Percentiles rank a stretch among this genome's conserved stretches.
Conservation (phyloP, 1,140 invertebrate species). For the Drosophila jambulina region DNA sequence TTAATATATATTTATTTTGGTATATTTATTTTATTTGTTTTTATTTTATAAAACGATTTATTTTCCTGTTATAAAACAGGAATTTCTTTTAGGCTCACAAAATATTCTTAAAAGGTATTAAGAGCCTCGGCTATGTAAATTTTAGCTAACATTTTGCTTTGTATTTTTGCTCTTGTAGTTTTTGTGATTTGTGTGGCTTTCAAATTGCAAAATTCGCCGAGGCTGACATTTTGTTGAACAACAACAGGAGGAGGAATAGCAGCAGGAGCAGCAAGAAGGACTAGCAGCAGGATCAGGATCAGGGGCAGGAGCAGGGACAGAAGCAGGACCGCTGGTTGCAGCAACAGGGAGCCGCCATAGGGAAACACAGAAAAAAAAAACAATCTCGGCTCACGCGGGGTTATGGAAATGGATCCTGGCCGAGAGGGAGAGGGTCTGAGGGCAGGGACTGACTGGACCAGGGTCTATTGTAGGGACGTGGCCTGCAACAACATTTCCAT, state of each 20-base stretch:
- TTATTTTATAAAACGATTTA: too few relatives aligned
- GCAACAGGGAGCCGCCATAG: constrained; percentile 19
- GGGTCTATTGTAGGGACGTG: constrained; percentile 37
- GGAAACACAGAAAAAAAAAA: constrained; percentile 33
- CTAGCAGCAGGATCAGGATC: not conserved
- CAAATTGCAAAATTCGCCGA: constrained; percentile 80
- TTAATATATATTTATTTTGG: too few relatives aligned
- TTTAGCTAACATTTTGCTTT: constrained; percentile 18
- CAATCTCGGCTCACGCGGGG: constrained; percentile 24
- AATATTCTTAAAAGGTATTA: not conserved
- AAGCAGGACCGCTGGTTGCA: not conserved
- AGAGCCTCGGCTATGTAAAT: not conserved
- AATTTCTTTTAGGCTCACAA: not conserved
- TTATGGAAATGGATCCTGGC: constrained; percentile 30
- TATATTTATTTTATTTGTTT: too few relatives aligned
- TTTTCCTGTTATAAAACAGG: too few relatives aligned
- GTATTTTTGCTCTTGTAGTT: constrained; percentile 25
- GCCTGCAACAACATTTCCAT: constrained; percentile 54
- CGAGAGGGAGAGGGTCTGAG: not conserved
- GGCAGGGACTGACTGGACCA: not conserved
- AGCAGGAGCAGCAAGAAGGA: not conserved
- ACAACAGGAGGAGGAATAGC: constrained; percentile 13
- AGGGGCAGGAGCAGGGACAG: not conserved
- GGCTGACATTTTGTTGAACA: constrained; percentile 77
- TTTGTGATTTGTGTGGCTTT: constrained; percentile 81